These are phyloP conservation scores for Pelosia muscerda DNA, from an alignment of 2,888 invertebrate species.

Conservation along the genomic window DNA sequence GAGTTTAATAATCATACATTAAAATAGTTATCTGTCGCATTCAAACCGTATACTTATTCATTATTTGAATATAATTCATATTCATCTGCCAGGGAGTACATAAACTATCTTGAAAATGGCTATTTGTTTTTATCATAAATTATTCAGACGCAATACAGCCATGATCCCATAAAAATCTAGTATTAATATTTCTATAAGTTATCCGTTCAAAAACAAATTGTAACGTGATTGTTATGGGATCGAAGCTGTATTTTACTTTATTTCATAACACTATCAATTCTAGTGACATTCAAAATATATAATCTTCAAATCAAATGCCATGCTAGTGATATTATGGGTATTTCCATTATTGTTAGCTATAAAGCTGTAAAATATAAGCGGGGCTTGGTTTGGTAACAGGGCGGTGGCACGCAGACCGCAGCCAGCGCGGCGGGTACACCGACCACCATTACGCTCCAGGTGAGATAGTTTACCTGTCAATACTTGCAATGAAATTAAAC, in stretches of 20 bases:
- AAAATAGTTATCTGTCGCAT: no score
- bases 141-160: background rate
- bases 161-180: background rate
- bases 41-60: no score
- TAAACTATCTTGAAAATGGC: no score
- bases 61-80: no score
- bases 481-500: background rate
- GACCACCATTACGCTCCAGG: slow-evolving; percentile 82
- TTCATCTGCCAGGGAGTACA: no score
- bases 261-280: background rate
- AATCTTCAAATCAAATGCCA: background rate
- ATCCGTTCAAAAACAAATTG: background rate
- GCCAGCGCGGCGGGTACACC: slow-evolving; percentile 66
- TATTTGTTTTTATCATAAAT: no score
- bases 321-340: background rate
- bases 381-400: slow-evolving; percentile 77
- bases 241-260: background rate
- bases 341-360: background rate
- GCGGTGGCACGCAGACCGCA: slow-evolving; percentile 63
- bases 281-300: background rate
- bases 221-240: background rate
- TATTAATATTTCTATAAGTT: background rate
- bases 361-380: slow-evolving; percentile 60
- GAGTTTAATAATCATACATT: no score
- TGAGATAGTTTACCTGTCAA: slow-evolving; percentile 46